Conservation (phyloP, 2,797 vertebrate species). For the Microchirus variegatus region DNA sequence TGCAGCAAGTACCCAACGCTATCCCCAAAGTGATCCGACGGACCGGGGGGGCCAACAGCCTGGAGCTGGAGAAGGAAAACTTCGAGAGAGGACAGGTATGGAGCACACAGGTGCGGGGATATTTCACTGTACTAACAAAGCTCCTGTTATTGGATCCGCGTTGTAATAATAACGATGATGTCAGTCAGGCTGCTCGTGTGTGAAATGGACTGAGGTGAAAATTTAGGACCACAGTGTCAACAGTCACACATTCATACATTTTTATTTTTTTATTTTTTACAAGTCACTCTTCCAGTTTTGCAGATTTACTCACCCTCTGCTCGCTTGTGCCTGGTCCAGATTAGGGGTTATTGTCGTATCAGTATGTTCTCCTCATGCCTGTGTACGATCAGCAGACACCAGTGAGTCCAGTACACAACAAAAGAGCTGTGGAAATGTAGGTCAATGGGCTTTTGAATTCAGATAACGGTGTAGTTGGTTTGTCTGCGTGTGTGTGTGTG, state of each 20-base stretch:
- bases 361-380: conserved; percentile 30
- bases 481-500: conserved; percentile 33
- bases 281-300: not conserved
- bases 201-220: not conserved
- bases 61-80: conserved; percentile 89
- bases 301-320: not conserved
- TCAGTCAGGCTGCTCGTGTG: conserved; percentile 27
- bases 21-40: conserved; percentile 90
- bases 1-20: conserved; percentile 91
- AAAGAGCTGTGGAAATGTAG: conserved; percentile 67
- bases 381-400: conserved; percentile 41
- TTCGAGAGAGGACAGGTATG: conserved; percentile 91
- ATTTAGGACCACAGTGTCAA: too few relatives aligned
- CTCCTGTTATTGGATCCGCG: conserved; percentile 19
- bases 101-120: not conserved
- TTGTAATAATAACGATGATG: conserved; percentile 24
- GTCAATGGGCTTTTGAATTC: conserved; percentile 63
- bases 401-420: conserved; percentile 55
- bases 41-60: conserved; percentile 85
- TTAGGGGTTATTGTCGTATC: conserved; percentile 14
- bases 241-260: not conserved
- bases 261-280: not conserved
- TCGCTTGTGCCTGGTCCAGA: not conserved
- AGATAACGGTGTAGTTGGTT: conserved; percentile 49
- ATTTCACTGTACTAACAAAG: not conserved